phyloP scores from a whole-genome alignment of 2,113 vertebrate species.

The Nycticebus coucang region DNA sequence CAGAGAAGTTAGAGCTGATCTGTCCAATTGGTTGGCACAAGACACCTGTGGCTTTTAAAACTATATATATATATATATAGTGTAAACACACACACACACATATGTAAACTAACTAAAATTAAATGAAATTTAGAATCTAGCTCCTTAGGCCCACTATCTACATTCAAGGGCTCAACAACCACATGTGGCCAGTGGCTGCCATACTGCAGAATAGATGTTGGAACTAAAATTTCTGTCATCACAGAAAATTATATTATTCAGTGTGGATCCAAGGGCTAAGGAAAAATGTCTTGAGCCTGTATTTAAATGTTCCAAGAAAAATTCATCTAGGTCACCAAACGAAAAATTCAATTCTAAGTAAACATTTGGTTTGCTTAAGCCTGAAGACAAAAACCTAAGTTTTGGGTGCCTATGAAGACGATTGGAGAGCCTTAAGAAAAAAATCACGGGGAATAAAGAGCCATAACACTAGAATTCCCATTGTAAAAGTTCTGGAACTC shows the following conservation, averaged over 20 bases:
- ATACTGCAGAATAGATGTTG: not conserved
- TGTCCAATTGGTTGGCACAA: accelerated
- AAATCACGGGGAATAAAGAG: not conserved
- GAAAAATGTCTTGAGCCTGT: not conserved
- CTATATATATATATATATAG: no score
- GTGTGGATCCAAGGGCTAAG: not conserved
- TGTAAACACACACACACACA: no score
- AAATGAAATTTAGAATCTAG: not conserved
- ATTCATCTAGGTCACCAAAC: not conserved
- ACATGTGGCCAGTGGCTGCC: accelerated
- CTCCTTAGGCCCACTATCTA: accelerated
- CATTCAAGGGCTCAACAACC: not conserved
- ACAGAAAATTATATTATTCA: accelerated
- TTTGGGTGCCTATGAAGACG: not conserved
- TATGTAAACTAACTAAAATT: not conserved
- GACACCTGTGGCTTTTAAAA: not conserved
- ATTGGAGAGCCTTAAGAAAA: not conserved
- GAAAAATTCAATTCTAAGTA: not conserved
- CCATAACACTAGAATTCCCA: not conserved
- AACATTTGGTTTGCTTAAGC: not conserved
- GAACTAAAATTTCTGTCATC: not conserved
- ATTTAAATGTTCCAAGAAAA: not conserved
- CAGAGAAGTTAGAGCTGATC: not conserved
- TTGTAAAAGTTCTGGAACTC: not conserved
- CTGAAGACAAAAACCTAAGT: not conserved